Conservation (phyloP, 2,113 vertebrate species). For the Bombycilla garrulus region DNA sequence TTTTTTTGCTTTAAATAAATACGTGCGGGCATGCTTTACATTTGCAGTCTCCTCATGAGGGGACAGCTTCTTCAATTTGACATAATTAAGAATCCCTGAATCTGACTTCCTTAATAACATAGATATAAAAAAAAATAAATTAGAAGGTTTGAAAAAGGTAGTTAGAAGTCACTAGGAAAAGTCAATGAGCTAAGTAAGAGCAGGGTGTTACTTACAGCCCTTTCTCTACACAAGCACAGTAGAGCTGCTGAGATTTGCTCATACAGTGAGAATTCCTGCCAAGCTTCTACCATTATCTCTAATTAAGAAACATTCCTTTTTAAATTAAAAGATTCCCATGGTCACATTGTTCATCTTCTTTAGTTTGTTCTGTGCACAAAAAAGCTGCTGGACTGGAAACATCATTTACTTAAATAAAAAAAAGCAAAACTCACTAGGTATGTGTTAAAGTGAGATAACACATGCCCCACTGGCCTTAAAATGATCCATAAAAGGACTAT, state of each 20-base stretch:
- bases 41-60: neutral
- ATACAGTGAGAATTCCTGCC: neutral
- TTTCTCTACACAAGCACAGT: neutral
- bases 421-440: neutral
- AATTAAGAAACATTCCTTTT: slow-evolving; percentile 46
- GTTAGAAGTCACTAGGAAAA: neutral
- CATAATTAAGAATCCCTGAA: neutral
- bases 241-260: neutral
- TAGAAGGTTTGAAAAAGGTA: neutral
- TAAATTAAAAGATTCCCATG: slow-evolving; percentile 30
- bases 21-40: neutral
- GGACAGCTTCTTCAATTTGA: neutral
- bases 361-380: slow-evolving; percentile 29
- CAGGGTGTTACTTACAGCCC: neutral
- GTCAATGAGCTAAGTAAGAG: neutral
- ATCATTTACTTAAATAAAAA: slow-evolving; percentile 51
- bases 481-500: slow-evolving; percentile 14
- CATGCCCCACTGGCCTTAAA: slow-evolving; percentile 2
- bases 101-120: fast-evolving
- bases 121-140: neutral
- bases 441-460: slow-evolving; percentile 42
- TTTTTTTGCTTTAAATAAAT: neutral
- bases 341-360: slow-evolving; percentile 11
- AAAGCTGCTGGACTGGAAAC: slow-evolving; percentile 25
- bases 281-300: neutral